phyloP scores from a whole-genome alignment of 1,140 invertebrate genomes.

The Drosophila ficusphila region DNA sequence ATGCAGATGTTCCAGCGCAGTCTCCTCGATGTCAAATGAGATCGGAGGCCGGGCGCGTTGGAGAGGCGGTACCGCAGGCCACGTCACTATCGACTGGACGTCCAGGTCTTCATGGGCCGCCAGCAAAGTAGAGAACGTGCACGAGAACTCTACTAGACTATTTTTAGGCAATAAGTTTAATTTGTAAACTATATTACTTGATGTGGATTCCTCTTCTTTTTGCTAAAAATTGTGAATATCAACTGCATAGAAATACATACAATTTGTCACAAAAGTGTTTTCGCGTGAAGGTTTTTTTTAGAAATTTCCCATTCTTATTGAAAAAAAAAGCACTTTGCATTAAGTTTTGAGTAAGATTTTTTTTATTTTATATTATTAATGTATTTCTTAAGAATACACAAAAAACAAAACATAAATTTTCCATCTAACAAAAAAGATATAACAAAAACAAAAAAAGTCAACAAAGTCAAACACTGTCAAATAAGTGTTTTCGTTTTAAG shows the following conservation, averaged over 20 bases:
- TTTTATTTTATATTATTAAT: too few species aligned
- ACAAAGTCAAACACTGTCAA: too few species aligned
- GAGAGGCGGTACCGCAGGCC: conserved; percentile 16
- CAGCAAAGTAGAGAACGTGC: neutral
- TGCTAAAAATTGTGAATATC: neutral
- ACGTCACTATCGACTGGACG: conserved; percentile 42
- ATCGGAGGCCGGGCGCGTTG: conserved; percentile 33
- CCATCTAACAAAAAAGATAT: too few species aligned
- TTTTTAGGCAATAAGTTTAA: neutral
- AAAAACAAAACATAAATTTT: too few species aligned
- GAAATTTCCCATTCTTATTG: too few species aligned
- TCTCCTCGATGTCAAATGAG: conserved; percentile 67
- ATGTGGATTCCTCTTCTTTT: neutral
- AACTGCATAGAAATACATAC: neutral
- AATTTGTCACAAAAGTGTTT: too few species aligned
- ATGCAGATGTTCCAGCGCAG: conserved; percentile 73
- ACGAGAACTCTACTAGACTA: conserved; percentile 1
- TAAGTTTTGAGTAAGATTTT: too few species aligned
- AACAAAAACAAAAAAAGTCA: too few species aligned
- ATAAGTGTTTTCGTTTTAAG: too few species aligned
- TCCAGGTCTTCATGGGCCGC: conserved; percentile 47
- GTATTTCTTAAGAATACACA: too few species aligned
- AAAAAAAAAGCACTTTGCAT: too few species aligned
- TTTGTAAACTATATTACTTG: neutral
- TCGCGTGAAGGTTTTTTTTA: too few species aligned